Conservation (phyloP, 2,888 invertebrate genomes). For the Phania funesta region DNA sequence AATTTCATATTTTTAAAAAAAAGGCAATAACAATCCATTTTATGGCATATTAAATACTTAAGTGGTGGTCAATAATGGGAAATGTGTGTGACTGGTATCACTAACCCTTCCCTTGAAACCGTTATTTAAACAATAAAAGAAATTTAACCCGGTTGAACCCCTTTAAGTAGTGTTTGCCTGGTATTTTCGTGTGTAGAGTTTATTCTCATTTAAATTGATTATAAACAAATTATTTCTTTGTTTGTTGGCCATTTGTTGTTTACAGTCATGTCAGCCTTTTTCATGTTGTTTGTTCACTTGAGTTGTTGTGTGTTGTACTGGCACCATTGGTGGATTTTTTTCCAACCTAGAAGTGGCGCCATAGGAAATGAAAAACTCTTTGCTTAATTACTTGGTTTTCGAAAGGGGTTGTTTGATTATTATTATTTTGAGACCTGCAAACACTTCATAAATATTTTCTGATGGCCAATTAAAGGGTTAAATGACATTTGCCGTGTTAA, state of each 20-base stretch:
- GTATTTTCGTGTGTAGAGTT: background rate
- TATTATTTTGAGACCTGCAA: constrained; percentile 52
- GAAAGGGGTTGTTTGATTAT: constrained; percentile 49
- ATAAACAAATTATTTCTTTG: constrained; percentile 65
- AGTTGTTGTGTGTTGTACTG: background rate
- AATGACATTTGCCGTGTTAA: constrained; percentile 56
- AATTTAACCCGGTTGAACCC: constrained; percentile 44
- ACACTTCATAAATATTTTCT: constrained; percentile 56
- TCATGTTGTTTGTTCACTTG: constrained; percentile 14
- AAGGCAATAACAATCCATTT: constrained; percentile 9
- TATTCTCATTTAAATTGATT: constrained; percentile 63
- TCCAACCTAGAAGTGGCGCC: constrained; percentile 52
- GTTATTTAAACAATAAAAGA: constrained; percentile 10
- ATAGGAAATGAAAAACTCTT: constrained; percentile 59
- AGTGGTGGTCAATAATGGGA: constrained; percentile 50
- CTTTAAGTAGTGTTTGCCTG: background rate
- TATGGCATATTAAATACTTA: constrained; percentile 52
- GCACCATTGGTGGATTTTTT: background rate
- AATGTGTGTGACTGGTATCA: background rate
- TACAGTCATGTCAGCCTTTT: background rate
- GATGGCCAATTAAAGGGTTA: constrained; percentile 69
- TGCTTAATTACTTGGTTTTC: constrained; percentile 1
- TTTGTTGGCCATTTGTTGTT: constrained; percentile 51
- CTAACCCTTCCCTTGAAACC: constrained; percentile 37
- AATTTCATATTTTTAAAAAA: constrained; percentile 26